Conservation (phyloP, 2,888 invertebrate species). For the Halictus ligatus region DNA sequence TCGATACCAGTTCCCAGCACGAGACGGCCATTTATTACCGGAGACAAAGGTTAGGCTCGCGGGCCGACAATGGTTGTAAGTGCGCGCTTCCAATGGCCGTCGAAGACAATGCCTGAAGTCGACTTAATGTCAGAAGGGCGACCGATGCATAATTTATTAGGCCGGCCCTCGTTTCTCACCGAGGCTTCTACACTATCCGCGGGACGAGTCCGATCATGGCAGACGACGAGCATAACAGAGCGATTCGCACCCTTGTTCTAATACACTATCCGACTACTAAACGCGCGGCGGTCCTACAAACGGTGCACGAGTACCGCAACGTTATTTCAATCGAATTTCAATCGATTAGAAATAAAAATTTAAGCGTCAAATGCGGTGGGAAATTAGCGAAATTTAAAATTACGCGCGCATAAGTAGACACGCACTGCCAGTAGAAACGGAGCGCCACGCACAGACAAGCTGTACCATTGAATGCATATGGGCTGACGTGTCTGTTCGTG, state of each 20-base stretch:
- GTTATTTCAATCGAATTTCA: no score
- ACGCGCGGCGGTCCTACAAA: not conserved
- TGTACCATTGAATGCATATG: not conserved
- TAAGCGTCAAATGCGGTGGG: no score
- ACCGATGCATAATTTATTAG: slow-evolving; percentile 79
- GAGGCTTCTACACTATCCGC: slow-evolving; percentile 51
- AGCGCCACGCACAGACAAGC: not conserved
- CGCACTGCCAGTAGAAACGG: not conserved
- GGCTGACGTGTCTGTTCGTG: not conserved
- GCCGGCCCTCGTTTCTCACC: slow-evolving; percentile 59
- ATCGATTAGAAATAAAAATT: not conserved
- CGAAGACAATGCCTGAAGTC: slow-evolving; percentile 70
- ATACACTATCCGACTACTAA: not conserved
- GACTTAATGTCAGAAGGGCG: slow-evolving; percentile 77
- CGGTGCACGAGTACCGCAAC: no score
- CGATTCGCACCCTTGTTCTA: slow-evolving; percentile 7
- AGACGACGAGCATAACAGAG: slow-evolving; percentile 2
- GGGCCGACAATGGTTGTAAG: slow-evolving; percentile 73
- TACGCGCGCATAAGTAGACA: not conserved
- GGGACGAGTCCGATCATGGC: slow-evolving; percentile 14
- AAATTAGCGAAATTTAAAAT: no score
- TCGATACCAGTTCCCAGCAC: slow-evolving; percentile 68
- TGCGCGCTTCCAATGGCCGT: slow-evolving; percentile 71
- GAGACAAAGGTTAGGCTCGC: slow-evolving; percentile 77
- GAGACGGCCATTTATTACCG: slow-evolving; percentile 77